Base-by-base conservation (phyloP, 2,888 invertebrate genomes). In the Diarsia rubi region DNA sequence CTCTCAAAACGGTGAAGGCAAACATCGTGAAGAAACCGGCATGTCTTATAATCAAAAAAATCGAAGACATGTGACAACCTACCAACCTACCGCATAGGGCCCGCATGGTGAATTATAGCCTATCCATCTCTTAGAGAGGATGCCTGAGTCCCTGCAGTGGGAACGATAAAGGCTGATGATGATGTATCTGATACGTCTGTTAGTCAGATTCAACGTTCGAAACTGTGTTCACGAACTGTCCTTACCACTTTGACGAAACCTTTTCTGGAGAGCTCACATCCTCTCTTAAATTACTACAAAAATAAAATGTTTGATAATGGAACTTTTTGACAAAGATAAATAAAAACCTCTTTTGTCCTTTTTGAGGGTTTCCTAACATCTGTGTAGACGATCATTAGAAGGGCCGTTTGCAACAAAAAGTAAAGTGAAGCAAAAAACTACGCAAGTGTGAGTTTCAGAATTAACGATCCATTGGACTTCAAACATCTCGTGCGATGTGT, bases 401-500 rank as follows among this genome's bases (percentile, higher is more conserved):
- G 54, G 37, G 54, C 3, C 69, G 57, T 72, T 69, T 37, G 37
- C 45, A 31, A 37, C 45, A 72, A 69, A 69, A 72, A 72, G 57
- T 57, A 45, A 14, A 62, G 62, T 62, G 14, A 42, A 62, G 54
- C 69, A 74, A 74, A 62, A 73, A 73, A 21, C 24, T 42, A 19
- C 19, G 44, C 6, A 67, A 12, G 45, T n/a, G 69, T 47, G 45
- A 69, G 69, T 19, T 54, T 24, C 44, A 69, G 45, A 47, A 59
- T 69, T 72, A 74, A 74, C 31, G 73, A 72, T 74, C 73, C 63
- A 72, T 74, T 72, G 45, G 73, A 72, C 63, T 63, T 71, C 24
- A 62, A 71, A 45, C 52, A 54, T 54, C 16, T 45, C n/a, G 44
- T 31, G 31, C 24, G 37, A 47, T 8, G 71, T 75, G 37, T 54